Base-by-base conservation (phyloP, 1,140 invertebrate species). In the Drosophila kikkawai region DNA sequence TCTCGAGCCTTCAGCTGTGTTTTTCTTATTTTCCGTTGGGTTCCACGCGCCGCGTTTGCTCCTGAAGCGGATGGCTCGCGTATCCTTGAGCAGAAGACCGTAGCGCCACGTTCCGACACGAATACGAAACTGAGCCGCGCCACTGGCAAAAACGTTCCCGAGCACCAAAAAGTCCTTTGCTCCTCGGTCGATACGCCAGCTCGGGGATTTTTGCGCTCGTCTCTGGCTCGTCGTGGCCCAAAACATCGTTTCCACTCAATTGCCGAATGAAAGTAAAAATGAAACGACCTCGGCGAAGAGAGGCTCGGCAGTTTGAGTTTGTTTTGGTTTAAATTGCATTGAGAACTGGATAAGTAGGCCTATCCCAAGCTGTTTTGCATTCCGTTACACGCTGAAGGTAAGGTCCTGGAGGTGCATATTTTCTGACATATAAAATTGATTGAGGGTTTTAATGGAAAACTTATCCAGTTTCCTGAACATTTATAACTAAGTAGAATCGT, bases 81-180 rank as follows among this genome's bases (percentile, higher is more conserved):
- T 91, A 92, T 86, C 91, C 87, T 87, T 86, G 75, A 90, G 81
- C 78, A 91, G 78, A 82, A 91, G 78, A 84, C 70, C 77, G 91
- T 84, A 90, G 86, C 87, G 91, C 64, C 84, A 92, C 91, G 91
- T 92, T 91, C 91, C 85, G 91, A 92, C 86, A 92, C 91, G 87
- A 92, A 92, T 92, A 91, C 85, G 85, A 92, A 92, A 92, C 91
- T 92, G 91, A 92, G 91, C 87, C 74, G 61, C 65, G 79, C 64
- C 48, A 75, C 64, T 90, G 64, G 78, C 86, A 88, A 88, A 85
- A 88, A 76, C 61, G 65, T 22, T 74, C 57, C 88, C 85, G 85
- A 88, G 50, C 55, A 55, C 73, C 79, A 78, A 85, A 90, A 90
- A 77, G 26, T 90, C 82, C 86, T 84, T 57, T 73, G 69, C 75